phyloP scores from a whole-genome alignment of 2,888 invertebrate species.

The Schizaphis graminum region DNA sequence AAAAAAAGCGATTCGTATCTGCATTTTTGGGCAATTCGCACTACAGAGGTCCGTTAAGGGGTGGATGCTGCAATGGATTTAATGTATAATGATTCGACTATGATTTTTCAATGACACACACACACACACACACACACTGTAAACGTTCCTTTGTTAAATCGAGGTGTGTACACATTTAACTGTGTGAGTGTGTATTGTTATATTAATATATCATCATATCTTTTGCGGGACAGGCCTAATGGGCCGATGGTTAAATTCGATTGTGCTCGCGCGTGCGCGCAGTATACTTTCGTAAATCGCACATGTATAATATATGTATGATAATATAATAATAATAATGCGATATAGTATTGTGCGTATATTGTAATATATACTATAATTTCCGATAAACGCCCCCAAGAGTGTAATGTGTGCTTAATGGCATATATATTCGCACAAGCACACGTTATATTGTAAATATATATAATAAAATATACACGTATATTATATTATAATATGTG shows the following conservation, averaged over 20 bases:
- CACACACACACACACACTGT: not conserved
- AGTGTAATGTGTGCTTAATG: slow-evolving; percentile 34
- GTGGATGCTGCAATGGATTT: not conserved
- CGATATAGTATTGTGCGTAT: not conserved
- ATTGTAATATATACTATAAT: slow-evolving; percentile 20
- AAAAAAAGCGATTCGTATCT: not conserved
- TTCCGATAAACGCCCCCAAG: slow-evolving; percentile 59
- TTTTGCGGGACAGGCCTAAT: slow-evolving; percentile 27
- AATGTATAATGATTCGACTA: not conserved
- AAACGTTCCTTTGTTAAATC: not conserved
- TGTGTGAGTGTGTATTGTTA: not conserved
- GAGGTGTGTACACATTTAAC: not conserved
- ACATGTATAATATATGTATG: not conserved
- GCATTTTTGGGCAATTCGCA: not conserved
- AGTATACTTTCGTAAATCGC: not conserved
- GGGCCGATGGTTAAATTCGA: slow-evolving; percentile 51
- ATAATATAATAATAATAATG: not conserved
- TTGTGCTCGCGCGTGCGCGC: not conserved
- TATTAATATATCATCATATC: slow-evolving; percentile 38
- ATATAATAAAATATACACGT: not conserved
- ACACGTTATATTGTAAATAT: not conserved
- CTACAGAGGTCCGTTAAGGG: not conserved
- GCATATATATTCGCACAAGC: not conserved
- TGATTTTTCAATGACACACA: not conserved
- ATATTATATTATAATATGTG: not conserved